These are phyloP conservation scores for Peromyscus polionotus DNA, from an alignment of 2,113 vertebrate species.

Conservation along the genomic window DNA sequence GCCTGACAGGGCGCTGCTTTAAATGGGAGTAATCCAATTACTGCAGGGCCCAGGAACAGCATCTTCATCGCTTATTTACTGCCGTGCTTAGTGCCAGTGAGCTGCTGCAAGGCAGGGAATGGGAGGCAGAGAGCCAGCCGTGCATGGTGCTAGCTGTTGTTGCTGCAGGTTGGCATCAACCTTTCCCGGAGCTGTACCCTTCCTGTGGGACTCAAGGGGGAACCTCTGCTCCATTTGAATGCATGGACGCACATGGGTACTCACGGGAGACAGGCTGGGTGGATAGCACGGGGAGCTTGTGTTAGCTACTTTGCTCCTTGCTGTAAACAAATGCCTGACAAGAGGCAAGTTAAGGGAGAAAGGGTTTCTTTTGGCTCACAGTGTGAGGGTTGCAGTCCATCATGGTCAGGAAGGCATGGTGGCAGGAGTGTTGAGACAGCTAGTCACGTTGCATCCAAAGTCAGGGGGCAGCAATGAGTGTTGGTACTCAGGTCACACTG, in stretches of 20 bases:
- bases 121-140: too few species aligned
- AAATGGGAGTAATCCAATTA: slow-evolving; percentile 62
- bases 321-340: not conserved
- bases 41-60: not conserved
- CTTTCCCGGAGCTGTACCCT: fast-evolving
- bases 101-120: not conserved
- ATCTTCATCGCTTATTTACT: not conserved
- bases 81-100: not conserved
- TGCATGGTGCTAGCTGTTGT: fast-evolving
- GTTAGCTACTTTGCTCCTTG: not conserved
- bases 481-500: not conserved
- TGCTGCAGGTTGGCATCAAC: not conserved
- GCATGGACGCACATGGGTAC: fast-evolving
- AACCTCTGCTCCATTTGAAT: too few species aligned
- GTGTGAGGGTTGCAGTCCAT: not conserved
- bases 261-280: too few species aligned
- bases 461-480: not conserved
- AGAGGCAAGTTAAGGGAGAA: not conserved
- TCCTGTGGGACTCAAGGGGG: not conserved
- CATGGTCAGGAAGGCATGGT: not conserved
- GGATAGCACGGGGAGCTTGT: not conserved
- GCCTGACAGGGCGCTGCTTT: not conserved
- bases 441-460: not conserved
- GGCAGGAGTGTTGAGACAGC: not conserved
- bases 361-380: not conserved